Conservation (phyloP, 1,140 invertebrate species). For the Penaeus japonicus region DNA sequence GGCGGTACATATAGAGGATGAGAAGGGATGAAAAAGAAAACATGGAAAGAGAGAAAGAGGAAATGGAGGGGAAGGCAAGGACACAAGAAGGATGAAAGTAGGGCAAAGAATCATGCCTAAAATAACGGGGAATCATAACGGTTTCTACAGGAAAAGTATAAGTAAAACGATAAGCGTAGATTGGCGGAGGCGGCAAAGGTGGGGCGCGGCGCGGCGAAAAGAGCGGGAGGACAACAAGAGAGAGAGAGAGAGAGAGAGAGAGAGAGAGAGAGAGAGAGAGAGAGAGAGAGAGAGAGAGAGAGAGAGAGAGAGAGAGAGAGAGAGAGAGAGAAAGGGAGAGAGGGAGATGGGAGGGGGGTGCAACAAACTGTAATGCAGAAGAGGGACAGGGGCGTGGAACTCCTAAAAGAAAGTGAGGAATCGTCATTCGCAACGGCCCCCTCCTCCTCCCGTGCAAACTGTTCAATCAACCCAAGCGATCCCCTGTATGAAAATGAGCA, state of each 20-base stretch:
- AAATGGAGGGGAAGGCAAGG: too few species aligned
- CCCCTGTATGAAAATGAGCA: too few species aligned
- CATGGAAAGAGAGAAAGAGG: background rate
- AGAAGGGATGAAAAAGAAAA: background rate
- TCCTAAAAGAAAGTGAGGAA: background rate
- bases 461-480: too few species aligned
- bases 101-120: background rate
- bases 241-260: background rate
- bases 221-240: background rate
- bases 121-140: too few species aligned
- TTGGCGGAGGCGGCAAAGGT: too few species aligned
- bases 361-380: too few species aligned
- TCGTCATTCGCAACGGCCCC: background rate
- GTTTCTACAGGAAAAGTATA: too few species aligned
- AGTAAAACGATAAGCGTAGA: too few species aligned
- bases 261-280: background rate
- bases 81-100: background rate
- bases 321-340: background rate
- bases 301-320: background rate
- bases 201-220: too few species aligned
- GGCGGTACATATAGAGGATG: background rate
- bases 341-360: background rate
- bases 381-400: background rate
- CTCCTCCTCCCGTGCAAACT: too few species aligned
- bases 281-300: background rate